A percentile compares a stretch with the other conserved stretches of the same genome.
phyloP scores from a whole-genome alignment of 2,113 vertebrate species.

The Python bivittatus region DNA sequence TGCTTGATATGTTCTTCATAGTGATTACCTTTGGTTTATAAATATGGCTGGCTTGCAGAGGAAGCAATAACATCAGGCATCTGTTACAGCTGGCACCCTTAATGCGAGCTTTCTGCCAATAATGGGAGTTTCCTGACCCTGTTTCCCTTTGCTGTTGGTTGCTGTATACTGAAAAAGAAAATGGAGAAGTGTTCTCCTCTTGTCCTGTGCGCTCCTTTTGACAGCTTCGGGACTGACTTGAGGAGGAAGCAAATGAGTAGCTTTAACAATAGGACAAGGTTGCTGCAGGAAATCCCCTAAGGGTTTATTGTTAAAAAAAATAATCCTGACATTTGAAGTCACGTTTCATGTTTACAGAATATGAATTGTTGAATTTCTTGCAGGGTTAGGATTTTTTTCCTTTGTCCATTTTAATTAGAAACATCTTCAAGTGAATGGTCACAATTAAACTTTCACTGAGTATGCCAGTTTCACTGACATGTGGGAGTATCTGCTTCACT shows the following conservation, averaged over 20 bases:
- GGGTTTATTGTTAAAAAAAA: background rate
- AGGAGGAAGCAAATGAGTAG: background rate
- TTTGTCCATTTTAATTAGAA: conserved; percentile 50
- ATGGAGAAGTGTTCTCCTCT: background rate
- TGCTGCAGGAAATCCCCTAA: background rate
- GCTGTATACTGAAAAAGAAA: background rate
- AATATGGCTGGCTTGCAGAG: background rate
- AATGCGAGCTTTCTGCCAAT: background rate
- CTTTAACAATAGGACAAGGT: background rate
- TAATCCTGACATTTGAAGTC: background rate
- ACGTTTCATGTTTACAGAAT: background rate
- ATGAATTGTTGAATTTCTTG: background rate
- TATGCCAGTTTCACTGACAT: conserved; percentile 26
- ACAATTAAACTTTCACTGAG: conserved; percentile 49
- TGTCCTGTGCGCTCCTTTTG: background rate
- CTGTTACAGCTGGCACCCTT: background rate
- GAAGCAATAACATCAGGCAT: background rate
- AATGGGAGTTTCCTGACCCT: background rate
- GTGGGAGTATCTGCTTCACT: background rate
- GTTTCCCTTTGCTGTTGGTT: background rate
- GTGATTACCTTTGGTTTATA: background rate
- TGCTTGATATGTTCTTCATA: background rate
- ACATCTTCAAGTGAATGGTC: conserved; percentile 55
- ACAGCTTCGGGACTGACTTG: background rate
- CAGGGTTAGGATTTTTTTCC: background rate